Conservation (phyloP, 1,140 invertebrate species). For the Gonioctena quinquepunctata region DNA sequence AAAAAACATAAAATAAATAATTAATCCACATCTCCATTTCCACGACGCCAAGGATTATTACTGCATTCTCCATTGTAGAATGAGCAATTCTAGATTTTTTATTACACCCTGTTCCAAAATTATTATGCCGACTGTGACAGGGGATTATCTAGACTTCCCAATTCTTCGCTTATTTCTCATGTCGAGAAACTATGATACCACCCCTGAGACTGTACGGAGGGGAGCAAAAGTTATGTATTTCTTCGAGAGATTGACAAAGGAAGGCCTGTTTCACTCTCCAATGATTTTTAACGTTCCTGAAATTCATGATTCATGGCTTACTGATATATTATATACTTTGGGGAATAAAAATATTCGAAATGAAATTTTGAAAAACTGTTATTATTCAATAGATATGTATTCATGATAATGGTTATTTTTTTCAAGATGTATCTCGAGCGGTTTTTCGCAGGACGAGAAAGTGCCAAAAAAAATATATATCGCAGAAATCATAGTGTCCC, state of each 20-base stretch:
- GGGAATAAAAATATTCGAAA: no score
- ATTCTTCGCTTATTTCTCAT: slow-evolving; percentile 14
- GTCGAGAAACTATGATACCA: slow-evolving; percentile 9
- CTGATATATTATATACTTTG: no score
- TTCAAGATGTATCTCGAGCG: no score
- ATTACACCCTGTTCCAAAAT: slow-evolving; percentile 6
- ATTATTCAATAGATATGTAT: no score
- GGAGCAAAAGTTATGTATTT: not conserved
- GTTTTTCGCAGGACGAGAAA: no score
- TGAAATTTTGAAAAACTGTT: no score
- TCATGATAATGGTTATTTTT: no score
- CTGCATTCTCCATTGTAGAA: not conserved
- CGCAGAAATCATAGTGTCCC: no score
- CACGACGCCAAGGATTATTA: not conserved
- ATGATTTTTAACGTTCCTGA: no score
- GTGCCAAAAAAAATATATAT: no score
- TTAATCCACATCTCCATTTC: not conserved
- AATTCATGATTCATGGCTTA: no score
- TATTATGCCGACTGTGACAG: slow-evolving; percentile 2
- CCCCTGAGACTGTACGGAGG: slow-evolving; percentile 8
- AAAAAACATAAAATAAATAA: slow-evolving; percentile 5
- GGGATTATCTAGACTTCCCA: slow-evolving; percentile 16
- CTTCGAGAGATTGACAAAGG: not conserved
- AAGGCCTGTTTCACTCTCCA: no score
- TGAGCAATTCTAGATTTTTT: slow-evolving; percentile 5